phyloP scores from a whole-genome alignment of 2,113 vertebrate genomes.

The Dasyurus viverrinus region DNA sequence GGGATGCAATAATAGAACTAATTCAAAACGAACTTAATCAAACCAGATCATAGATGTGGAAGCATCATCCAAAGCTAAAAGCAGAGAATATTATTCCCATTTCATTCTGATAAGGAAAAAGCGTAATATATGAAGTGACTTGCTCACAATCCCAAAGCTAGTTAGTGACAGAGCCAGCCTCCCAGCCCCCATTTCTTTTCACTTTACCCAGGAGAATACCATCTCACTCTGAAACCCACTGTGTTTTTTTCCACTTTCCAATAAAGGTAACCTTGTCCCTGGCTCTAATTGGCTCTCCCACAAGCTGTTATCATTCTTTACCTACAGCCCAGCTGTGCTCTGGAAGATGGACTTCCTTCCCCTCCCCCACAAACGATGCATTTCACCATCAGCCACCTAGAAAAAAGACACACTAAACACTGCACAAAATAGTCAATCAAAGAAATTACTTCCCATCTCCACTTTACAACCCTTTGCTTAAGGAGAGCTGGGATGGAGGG shows the following conservation, averaged over 20 bases:
- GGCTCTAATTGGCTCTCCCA: background rate
- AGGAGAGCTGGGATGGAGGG: background rate
- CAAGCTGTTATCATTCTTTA: background rate
- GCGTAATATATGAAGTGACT: background rate
- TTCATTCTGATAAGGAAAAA: background rate
- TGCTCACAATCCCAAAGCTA: background rate
- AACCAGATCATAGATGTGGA: background rate
- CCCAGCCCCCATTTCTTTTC: background rate
- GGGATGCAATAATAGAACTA: background rate
- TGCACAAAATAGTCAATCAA: too few relatives aligned
- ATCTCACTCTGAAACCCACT: background rate
- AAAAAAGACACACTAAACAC: background rate
- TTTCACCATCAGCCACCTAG: background rate
- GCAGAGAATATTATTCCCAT: background rate
- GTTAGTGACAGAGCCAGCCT: background rate
- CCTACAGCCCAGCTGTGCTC: background rate
- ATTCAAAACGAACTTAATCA: background rate
- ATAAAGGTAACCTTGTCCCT: background rate
- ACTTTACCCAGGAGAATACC: background rate
- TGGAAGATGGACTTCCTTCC: background rate
- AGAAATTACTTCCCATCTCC: background rate
- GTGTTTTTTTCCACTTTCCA: background rate
- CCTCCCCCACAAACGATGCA: background rate
- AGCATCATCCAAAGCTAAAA: background rate
- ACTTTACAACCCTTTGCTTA: background rate